Base-by-base conservation (phyloP, 1,140 invertebrate species). In the Hypsibius dujardini region DNA sequence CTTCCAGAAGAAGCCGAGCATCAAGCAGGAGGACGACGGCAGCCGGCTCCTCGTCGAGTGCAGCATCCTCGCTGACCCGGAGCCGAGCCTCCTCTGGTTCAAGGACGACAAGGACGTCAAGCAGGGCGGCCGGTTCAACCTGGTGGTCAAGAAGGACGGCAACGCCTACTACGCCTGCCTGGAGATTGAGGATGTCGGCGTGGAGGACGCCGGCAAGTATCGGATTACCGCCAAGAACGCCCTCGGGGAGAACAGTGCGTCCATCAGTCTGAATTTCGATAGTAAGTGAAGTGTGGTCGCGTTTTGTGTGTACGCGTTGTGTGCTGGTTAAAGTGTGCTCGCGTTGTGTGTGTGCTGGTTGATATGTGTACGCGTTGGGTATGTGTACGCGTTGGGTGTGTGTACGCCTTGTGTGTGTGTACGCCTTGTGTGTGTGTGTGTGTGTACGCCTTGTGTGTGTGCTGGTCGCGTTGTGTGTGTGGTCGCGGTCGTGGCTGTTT, bases 121-220 rank as follows among this genome's bases (percentile, higher is more conserved):
- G 3, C 42, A 46, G 70, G 72, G 83, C 70, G 79, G 76, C 73
- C 77, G 79, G 62, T 77, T 76, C 71, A 77, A 74, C 60, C 77
- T 79, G 62, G 72, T 76, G 15, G 74, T 74, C 40, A 75, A 77
- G 28, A 73, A 76, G 42, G 91, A 94, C 80, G 89, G 89, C 72
- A 89, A 92, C 79, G 90, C 89, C 75, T 95, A 92, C 83, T 88
- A 90, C 82, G 89, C 90, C 75, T 88, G 88, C 70, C 82, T 95
- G 79, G 88, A 92, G 83, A 77, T 95, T 78, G 86, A 86, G 83
- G 90, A 92, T 81, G 91, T 95, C 73, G 92, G 90, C 72, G 90
- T 94, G 77, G 90, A 94, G 84, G 92, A 95, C 85, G 91, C 91
- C 82, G 92, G 91, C 76, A 95, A 95, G 85, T 95, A 95, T 81